Conservation (phyloP, 2,113 vertebrate species). For the Junco hyemalis region DNA sequence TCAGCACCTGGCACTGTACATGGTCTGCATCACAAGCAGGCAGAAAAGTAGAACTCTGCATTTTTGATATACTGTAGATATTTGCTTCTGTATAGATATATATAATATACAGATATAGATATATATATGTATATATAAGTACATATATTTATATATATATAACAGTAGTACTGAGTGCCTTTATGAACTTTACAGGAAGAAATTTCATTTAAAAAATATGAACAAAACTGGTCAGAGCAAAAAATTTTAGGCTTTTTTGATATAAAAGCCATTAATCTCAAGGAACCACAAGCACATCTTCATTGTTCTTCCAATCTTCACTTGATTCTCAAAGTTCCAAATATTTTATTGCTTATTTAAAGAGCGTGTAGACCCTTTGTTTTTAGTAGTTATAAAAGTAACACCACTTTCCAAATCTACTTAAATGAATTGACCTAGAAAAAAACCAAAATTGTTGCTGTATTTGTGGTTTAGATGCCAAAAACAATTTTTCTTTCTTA, state of each 20-base stretch:
- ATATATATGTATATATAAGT: too few relatives aligned
- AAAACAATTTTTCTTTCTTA: neutral
- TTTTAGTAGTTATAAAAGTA: neutral
- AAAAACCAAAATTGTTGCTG: neutral
- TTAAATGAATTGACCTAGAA: neutral
- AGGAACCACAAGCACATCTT: neutral
- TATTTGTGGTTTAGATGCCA: neutral
- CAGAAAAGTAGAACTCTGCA: neutral
- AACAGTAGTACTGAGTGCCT: neutral
- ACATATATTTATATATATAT: neutral
- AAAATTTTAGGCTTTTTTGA: neutral
- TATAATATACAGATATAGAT: neutral
- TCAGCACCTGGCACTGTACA: constrained; percentile 31
- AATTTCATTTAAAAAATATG: neutral
- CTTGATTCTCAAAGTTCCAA: neutral
- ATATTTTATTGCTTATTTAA: neutral
- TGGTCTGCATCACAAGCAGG: constrained; percentile 23
- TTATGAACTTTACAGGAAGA: neutral
- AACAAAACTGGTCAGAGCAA: neutral
- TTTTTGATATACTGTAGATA: neutral
- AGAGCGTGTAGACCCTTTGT: neutral
- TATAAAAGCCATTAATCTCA: neutral
- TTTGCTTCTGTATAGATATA: too few relatives aligned
- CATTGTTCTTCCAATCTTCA: neutral
- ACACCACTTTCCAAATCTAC: neutral